These are phyloP conservation scores for Stichopus chloronotus DNA, from an alignment of 35 echinoderm and acorn worm species.

Conservation along the genomic window DNA sequence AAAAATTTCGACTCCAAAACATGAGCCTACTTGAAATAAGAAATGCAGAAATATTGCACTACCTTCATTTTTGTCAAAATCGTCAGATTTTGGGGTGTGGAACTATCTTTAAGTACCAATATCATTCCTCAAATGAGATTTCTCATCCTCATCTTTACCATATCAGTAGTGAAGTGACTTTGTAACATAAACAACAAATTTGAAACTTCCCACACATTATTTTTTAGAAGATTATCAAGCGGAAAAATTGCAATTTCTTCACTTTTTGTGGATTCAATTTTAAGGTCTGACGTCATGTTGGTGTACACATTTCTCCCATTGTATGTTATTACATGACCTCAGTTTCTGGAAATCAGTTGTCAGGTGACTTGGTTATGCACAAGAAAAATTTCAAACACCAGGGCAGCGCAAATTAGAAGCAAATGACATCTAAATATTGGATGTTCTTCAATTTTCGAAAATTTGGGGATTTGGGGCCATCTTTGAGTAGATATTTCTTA, in stretches of 20 bases:
- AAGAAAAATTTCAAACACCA: not conserved
- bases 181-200: not conserved
- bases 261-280: not conserved
- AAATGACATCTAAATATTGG: not conserved
- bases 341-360: not conserved
- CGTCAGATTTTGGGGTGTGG: not conserved
- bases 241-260: not conserved
- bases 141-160: not conserved
- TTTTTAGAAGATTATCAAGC: not conserved
- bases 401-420: too few relatives aligned
- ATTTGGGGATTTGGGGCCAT: not conserved
- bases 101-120: slow-evolving; percentile 7
- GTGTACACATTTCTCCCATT: too few relatives aligned
- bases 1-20: not conserved
- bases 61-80: not conserved
- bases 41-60: not conserved
- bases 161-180: not conserved
- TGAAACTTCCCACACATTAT: not conserved
- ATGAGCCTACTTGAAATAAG: not conserved
- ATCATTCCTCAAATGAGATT: not conserved
- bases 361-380: not conserved
- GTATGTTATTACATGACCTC: not conserved
- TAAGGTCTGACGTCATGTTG: too few relatives aligned
- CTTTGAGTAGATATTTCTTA: too few relatives aligned
- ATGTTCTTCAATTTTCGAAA: not conserved